Conservation (phyloP, 2,797 vertebrate genomes). For the Coranthus polyacanthus region DNA sequence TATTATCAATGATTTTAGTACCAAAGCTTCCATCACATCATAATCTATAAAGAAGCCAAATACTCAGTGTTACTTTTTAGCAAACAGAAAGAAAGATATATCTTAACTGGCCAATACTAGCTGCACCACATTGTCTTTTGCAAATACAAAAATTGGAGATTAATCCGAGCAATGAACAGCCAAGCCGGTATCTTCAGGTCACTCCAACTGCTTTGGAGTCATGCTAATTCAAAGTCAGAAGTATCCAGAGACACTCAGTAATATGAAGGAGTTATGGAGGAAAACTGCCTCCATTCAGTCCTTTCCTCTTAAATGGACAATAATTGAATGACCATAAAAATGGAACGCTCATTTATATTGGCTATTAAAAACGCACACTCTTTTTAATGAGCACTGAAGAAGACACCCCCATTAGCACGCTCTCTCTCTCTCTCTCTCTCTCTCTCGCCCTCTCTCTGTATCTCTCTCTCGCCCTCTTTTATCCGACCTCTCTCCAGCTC, state of each 20-base stretch:
- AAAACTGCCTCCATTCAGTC: constrained; percentile 64
- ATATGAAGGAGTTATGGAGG: constrained; percentile 59
- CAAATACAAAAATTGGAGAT: constrained; percentile 5
- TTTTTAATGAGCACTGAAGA: constrained; percentile 81
- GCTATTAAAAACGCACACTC: constrained; percentile 78
- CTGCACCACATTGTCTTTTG: constrained; percentile 15
- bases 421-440: constrained; percentile 33
- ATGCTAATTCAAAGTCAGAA: constrained; percentile 58
- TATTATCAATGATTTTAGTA: too few species aligned
- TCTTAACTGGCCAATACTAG: not conserved
- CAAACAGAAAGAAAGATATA: constrained; percentile 17
- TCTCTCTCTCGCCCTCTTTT: constrained; percentile 31
- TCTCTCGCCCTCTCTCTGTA: too few species aligned
- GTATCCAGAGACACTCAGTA: constrained; percentile 41
- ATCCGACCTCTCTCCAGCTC: constrained; percentile 34
- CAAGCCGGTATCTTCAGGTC: constrained; percentile 7
- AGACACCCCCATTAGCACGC: constrained; percentile 65
- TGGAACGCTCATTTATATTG: constrained; percentile 77
- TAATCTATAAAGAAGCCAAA: not conserved
- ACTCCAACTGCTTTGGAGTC: constrained; percentile 32
- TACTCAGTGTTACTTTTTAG: constrained; percentile 1
- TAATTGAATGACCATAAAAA: constrained; percentile 80
- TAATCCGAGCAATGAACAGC: constrained; percentile 10
- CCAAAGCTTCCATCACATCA: not conserved
- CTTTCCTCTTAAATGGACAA: constrained; percentile 76